phyloP scores from a whole-genome alignment of 37 sponge, comb jelly and placozoan species.

The Dysidea cf. avara region DNA sequence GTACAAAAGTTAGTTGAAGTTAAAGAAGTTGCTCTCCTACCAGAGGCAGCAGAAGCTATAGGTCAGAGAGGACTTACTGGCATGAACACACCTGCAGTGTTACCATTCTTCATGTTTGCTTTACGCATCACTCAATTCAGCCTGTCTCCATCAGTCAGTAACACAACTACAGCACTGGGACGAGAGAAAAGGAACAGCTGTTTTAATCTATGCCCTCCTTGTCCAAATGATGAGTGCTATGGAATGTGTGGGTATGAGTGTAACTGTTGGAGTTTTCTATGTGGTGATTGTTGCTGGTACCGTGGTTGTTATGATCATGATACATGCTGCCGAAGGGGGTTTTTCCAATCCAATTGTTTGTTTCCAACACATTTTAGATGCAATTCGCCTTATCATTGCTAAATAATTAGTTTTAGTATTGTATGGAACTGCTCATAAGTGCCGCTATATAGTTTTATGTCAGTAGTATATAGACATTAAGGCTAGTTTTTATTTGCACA shows the following conservation, averaged over 20 bases:
- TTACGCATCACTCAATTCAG: conserved; percentile 11
- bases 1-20: neutral
- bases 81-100: neutral
- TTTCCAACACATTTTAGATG: too few species aligned
- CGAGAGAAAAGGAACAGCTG: too few species aligned
- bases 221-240: conserved; percentile 63
- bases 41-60: conserved; percentile 8
- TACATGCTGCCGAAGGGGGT: conserved; percentile 62
- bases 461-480: too few species aligned
- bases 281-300: conserved; percentile 88
- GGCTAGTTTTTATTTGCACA: too few species aligned
- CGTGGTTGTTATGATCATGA: conserved; percentile 85
- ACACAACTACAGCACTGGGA: too few species aligned
- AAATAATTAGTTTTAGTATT: too few species aligned
- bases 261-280: conserved; percentile 81
- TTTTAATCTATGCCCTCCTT: conserved; percentile 60
- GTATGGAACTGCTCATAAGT: too few species aligned
- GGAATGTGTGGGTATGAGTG: conserved; percentile 79
- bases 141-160: too few species aligned
- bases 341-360: conserved; percentile 34
- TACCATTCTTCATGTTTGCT: conserved; percentile 36
- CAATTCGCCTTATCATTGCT: too few species aligned
- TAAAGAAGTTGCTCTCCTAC: conserved; percentile 15
- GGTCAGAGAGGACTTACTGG: conserved; percentile 33
- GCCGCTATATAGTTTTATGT: too few species aligned